Percentiles rank a stretch among this genome's conserved stretches.
phyloP scores from a whole-genome alignment of 1,140 invertebrate genomes.

The Delia radicum region DNA sequence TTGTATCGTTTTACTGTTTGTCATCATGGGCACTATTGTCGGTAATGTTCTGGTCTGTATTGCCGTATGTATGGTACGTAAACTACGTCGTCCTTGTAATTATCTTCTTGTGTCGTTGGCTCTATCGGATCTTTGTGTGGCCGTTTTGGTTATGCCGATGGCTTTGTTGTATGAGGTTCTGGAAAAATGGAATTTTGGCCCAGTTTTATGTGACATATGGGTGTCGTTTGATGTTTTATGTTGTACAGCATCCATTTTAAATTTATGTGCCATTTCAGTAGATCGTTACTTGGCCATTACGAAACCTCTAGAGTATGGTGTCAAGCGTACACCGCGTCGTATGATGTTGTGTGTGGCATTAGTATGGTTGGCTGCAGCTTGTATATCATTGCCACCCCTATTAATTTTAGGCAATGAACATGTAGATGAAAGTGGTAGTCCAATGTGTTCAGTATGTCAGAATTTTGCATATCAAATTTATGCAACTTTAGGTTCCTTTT shows the following conservation, averaged over 20 bases:
- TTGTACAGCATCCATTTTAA: constrained; percentile 87
- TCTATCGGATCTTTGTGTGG: constrained; percentile 82
- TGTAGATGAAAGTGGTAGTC: constrained; percentile 60
- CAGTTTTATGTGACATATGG: constrained; percentile 82
- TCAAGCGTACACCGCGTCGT: constrained; percentile 78
- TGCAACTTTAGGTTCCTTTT: constrained; percentile 87
- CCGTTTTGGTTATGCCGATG: constrained; percentile 82
- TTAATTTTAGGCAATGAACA: constrained; percentile 87
- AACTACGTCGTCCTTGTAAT: constrained; percentile 80
- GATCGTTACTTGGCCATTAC: constrained; percentile 90
- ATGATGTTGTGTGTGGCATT: constrained; percentile 82
- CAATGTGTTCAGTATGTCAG: constrained; percentile 79
- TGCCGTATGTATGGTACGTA: constrained; percentile 83
- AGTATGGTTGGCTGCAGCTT: constrained; percentile 88
- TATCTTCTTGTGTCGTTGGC: constrained; percentile 89
- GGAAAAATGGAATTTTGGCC: constrained; percentile 82
- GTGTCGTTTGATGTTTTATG: constrained; percentile 80
- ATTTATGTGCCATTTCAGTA: constrained; percentile 89
- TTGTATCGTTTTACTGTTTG: constrained; percentile 69
- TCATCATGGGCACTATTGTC: constrained; percentile 79
- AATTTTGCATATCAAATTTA: constrained; percentile 88
- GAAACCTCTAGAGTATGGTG: constrained; percentile 85
- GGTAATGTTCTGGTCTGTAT: constrained; percentile 89
- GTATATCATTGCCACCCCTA: constrained; percentile 84
- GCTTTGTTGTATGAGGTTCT: constrained; percentile 79